Evolutionary conservation across 2,888 invertebrate species (phyloP).

Genomic region (Perdita meconis): DNA sequence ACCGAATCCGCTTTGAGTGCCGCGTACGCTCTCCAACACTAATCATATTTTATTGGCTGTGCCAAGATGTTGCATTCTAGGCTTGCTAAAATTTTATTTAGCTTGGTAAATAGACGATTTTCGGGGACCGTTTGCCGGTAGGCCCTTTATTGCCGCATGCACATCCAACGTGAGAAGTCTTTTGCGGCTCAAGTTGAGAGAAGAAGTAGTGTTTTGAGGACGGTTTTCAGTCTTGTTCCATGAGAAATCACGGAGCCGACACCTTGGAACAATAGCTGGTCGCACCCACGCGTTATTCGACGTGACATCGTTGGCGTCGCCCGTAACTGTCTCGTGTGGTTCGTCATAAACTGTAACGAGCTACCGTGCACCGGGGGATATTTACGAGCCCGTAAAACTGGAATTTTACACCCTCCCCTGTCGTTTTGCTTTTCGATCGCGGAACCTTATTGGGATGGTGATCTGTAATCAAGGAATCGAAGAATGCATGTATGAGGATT

Average conservation of each 20-base stretch:
- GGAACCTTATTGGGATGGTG: conserved; percentile 27
- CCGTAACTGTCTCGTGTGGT: conserved; percentile 63
- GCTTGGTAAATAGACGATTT: conserved; percentile 24
- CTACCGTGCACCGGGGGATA: conserved; percentile 57
- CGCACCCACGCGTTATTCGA: conserved; percentile 63
- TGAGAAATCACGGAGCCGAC: conserved; percentile 55
- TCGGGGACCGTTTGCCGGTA: background rate
- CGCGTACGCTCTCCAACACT: conserved; percentile 26
- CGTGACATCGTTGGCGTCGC: conserved; percentile 57
- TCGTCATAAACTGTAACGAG: conserved; percentile 69
- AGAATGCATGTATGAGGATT: background rate
- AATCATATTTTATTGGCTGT: conserved; percentile 53
- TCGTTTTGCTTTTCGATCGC: conserved; percentile 28
- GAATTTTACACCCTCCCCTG: conserved; percentile 37
- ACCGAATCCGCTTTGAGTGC: conserved; percentile 33
- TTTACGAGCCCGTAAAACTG: conserved; percentile 47
- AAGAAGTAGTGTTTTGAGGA: background rate
- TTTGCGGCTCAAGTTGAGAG: too few species aligned
- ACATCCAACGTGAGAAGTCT: too few species aligned
- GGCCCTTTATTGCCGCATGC: conserved; percentile 7
- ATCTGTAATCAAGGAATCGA: background rate
- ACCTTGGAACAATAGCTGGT: conserved; percentile 63
- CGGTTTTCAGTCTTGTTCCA: background rate
- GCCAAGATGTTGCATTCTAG: background rate
- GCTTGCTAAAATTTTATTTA: conserved; percentile 34